These are phyloP conservation scores for Oreohelix idahoensis DNA, from an alignment of 1,140 invertebrate genomes.

Conservation along the genomic window DNA sequence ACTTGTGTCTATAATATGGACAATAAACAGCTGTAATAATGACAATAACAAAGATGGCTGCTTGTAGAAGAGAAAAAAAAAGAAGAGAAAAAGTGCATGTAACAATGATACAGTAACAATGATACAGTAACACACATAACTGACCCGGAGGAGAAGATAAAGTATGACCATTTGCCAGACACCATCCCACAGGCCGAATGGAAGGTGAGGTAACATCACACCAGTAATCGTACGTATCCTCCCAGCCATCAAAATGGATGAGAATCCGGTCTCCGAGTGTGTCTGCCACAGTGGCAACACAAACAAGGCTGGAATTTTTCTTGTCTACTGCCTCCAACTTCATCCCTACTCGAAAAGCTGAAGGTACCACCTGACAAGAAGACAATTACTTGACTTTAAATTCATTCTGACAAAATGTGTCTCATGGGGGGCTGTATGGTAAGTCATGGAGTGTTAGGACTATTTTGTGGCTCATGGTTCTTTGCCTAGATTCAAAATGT, in stretches of 20 bases:
- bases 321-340: constrained; percentile 96
- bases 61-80: too few species aligned
- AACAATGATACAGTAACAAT: too few species aligned
- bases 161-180: constrained; percentile 83
- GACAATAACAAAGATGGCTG: too few species aligned
- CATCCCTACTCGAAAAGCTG: constrained; percentile 88
- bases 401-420: too few species aligned
- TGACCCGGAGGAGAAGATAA: constrained; percentile 87
- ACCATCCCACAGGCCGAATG: constrained; percentile 95
- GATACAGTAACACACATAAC: constrained; percentile 22
- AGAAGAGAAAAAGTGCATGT: too few species aligned
- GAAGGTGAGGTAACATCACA: constrained; percentile 85
- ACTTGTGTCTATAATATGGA: too few species aligned
- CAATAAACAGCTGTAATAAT: too few species aligned
- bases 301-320: constrained; percentile 85
- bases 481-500: too few species aligned
- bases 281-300: constrained; percentile 71
- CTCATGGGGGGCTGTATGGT: too few species aligned
- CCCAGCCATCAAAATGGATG: constrained; percentile 73
- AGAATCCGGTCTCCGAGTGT: constrained; percentile 69
- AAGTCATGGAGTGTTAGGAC: too few species aligned
- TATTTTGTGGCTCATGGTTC: too few species aligned
- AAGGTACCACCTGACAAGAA: constrained; percentile 78
- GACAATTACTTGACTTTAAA: background rate
- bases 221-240: constrained; percentile 73